These are phyloP conservation scores for Synergus gifuensis DNA, from an alignment of 2,888 invertebrate genomes.

Conservation along the genomic window DNA sequence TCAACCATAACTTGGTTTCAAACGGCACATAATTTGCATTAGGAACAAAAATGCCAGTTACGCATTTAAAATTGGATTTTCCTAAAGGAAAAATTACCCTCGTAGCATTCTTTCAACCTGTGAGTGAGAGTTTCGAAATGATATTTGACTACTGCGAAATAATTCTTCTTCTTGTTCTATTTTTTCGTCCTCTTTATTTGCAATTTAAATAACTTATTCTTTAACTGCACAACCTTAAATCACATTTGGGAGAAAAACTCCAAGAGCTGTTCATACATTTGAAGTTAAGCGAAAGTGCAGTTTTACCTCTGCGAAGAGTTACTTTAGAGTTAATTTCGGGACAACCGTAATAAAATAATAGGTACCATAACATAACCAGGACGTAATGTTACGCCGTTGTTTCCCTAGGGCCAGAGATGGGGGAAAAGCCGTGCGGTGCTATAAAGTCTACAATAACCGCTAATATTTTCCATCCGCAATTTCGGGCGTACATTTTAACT, in stretches of 20 bases:
- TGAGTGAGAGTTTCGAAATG: background rate
- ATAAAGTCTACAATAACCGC: conserved; percentile 39
- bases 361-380: conserved; percentile 47
- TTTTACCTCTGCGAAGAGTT: conserved; percentile 49
- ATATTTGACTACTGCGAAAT: background rate
- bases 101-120: too few species aligned
- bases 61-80: background rate
- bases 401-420: conserved; percentile 41
- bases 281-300: conserved; percentile 14
- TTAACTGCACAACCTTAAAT: background rate
- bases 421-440: conserved; percentile 45
- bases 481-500: background rate
- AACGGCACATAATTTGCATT: background rate
- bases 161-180: too few species aligned
- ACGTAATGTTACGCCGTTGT: conserved; percentile 56
- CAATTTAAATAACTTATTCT: background rate
- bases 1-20: background rate
- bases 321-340: conserved; percentile 55
- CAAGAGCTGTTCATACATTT: background rate
- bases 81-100: too few species aligned
- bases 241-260: background rate
- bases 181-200: too few species aligned
- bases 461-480: conserved; percentile 26
- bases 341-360: conserved; percentile 56
- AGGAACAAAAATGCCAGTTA: background rate